Evolutionary conservation across 53 echinoderm and acorn worm species (phyloP).

Genomic region (Holothuria scabra): DNA sequence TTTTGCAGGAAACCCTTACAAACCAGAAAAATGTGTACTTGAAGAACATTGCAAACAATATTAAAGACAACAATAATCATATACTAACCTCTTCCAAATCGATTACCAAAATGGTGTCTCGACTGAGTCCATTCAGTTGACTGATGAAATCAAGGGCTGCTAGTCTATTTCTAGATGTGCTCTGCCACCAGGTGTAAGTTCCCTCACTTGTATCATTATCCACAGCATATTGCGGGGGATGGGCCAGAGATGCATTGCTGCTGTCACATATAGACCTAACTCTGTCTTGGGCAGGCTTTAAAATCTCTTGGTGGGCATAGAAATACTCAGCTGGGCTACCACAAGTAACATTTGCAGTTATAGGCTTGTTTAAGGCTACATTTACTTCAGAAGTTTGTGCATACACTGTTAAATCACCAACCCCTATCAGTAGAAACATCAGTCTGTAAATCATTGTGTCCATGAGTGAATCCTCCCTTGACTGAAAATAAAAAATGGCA

Average conservation of each 20-base stretch:
- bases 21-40: too few relatives aligned
- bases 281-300: constrained; percentile 8
- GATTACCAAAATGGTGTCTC: constrained; percentile 73
- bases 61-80: too few relatives aligned
- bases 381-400: constrained; percentile 61
- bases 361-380: constrained; percentile 90
- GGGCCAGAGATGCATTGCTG: constrained; percentile 54
- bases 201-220: constrained; percentile 71
- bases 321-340: constrained; percentile 70
- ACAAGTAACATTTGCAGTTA: constrained; percentile 79
- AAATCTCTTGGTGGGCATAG: constrained; percentile 54
- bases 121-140: too few relatives aligned
- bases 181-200: constrained; percentile 96
- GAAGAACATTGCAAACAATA: too few relatives aligned
- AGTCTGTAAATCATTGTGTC: too few relatives aligned
- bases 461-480: too few relatives aligned
- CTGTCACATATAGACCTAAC: constrained; percentile 67
- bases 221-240: constrained; percentile 80
- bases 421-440: too few relatives aligned
- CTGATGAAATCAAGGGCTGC: constrained; percentile 39
- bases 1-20: too few relatives aligned
- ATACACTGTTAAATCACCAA: not conserved
- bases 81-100: constrained; percentile 82
- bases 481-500: too few relatives aligned
- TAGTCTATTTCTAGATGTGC: constrained; percentile 74